These are phyloP conservation scores for Macrosteles quadrilineatus DNA, from an alignment of 1,140 invertebrate genomes.

Conservation along the genomic window DNA sequence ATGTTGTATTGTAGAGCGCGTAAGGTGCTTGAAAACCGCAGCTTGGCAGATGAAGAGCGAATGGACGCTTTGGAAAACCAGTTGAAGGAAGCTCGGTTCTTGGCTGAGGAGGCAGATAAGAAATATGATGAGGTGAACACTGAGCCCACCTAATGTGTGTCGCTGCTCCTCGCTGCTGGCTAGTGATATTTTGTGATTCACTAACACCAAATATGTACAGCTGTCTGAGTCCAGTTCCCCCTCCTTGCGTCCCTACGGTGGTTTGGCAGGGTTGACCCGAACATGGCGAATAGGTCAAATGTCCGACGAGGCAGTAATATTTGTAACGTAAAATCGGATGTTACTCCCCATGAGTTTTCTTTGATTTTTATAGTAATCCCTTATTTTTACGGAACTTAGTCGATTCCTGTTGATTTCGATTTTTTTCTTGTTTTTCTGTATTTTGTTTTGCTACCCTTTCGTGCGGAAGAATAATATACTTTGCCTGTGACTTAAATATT, in stretches of 20 bases:
- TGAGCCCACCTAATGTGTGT: conserved; percentile 9
- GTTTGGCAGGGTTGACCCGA: neutral
- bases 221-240: neutral
- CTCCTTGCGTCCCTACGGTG: neutral
- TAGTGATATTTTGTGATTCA: conserved; percentile 8
- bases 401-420: too few relatives aligned
- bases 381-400: too few relatives aligned
- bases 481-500: too few relatives aligned
- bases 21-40: conserved; percentile 99
- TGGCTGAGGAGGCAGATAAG: conserved; percentile 99
- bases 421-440: too few relatives aligned
- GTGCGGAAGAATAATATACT: too few relatives aligned
- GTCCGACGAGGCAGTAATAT: neutral
- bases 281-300: too few relatives aligned
- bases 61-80: conserved; percentile 99
- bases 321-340: too few relatives aligned
- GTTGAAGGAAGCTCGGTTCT: conserved; percentile 98
- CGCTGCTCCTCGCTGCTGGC: conserved; percentile 2
- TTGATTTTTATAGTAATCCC: too few relatives aligned
- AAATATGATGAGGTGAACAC: conserved; percentile 99
- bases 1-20: conserved; percentile 72
- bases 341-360: too few relatives aligned
- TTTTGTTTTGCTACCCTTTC: too few relatives aligned
- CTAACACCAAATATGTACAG: conserved; percentile 21
- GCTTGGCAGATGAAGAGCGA: conserved; percentile 99